Base-by-base conservation (phyloP, 53 echinoderm and acorn worm species). In the Arbacia lixula region DNA sequence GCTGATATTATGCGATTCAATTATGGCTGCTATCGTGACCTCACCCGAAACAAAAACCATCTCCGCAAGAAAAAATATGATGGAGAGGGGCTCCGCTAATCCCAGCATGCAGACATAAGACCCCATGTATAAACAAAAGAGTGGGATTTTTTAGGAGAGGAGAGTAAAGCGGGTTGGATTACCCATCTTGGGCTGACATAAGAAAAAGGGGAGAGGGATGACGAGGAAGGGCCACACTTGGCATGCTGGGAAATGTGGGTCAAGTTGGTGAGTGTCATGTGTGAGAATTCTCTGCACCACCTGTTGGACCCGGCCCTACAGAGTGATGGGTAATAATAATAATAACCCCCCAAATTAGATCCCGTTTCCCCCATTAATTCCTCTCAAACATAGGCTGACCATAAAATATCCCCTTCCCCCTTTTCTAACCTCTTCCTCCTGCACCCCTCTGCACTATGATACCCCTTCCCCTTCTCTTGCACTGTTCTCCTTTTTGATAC, bases 1-100 rank as follows among this genome's bases (percentile, higher is more conserved):
- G 75, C 71, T 35, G 75, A 75, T 75, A 75, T 75, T 75, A 75
- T 75, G 35, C 75, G 75, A 75, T 75, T 75, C 75, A 75, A 75
- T 75, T 75, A 75, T 75, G 55, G 75, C 55, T 6, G 75, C 75
- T 32, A 54, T 75, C 33, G 22, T 75, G 75, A 75, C 55, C 75
- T 53, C 75, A 32, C 33, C 53, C 55, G 75, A 75, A 75, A 75
- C 75, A 75, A 75, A 52, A 75, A 54, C 75, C 71, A 66, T 66
- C 66, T 21, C 37, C 66, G 36, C 22, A 38, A 37, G 38, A 66
- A 66, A 37, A 66, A 66, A 66, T 66, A 66, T 36, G 66, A 66
- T 66, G 20, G 66, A 66, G 38, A 66, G 66, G 66, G 66, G 66
- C 38, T 20, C 36, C 5, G 66, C 66, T 66, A 66, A 66, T 66